phyloP scores from a whole-genome alignment of 2,888 invertebrate species.

The Melikaiella ostensackeni region DNA sequence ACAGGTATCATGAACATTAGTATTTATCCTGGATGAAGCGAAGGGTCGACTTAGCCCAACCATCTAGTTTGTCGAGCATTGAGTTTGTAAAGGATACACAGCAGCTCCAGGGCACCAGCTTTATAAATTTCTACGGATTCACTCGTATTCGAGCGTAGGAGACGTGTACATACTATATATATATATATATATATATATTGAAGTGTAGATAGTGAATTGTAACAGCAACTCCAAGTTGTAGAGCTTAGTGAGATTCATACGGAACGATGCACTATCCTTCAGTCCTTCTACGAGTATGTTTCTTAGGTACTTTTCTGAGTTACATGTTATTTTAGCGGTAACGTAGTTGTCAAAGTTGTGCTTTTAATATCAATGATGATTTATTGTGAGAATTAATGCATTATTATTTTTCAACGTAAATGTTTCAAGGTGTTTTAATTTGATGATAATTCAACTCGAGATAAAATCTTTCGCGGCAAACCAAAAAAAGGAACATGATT shows the following conservation, averaged over 20 bases:
- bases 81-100: constrained; percentile 2
- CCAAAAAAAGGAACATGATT: no score
- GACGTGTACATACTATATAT: not conserved
- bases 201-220: not conserved
- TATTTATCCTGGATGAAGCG: not conserved
- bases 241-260: not conserved
- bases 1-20: not conserved
- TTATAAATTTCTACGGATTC: not conserved
- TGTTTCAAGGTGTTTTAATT: no score
- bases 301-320: not conserved
- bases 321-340: no score
- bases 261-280: not conserved
- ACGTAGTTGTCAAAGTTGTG: no score
- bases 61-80: not conserved
- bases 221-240: not conserved
- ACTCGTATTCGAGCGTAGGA: not conserved
- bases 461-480: no score
- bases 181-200: no score
- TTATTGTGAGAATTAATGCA: no score
- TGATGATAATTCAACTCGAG: no score
- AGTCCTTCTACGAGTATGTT: not conserved
- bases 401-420: no score
- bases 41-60: not conserved
- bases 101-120: not conserved
- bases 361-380: no score